These are phyloP conservation scores for Heptranchias perlo DNA, from an alignment of 2,113 vertebrate species.

Conservation along the genomic window DNA sequence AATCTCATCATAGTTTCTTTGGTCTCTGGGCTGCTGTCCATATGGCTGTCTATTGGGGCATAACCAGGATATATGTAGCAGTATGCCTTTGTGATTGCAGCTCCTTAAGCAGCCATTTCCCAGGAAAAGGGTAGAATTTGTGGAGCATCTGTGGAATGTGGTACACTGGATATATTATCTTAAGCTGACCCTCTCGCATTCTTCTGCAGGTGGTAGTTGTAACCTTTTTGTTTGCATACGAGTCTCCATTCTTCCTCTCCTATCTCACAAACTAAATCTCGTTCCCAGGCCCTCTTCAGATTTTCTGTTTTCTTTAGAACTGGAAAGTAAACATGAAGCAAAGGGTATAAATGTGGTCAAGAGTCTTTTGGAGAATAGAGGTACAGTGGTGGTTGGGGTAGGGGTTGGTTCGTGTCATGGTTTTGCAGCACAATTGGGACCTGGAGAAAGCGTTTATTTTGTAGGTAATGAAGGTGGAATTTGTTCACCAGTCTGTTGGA, in stretches of 20 bases:
- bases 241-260: neutral
- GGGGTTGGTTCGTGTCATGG: neutral
- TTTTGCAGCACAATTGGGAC: neutral
- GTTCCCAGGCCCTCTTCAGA: neutral
- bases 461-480: neutral
- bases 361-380: neutral
- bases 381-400: neutral
- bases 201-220: neutral
- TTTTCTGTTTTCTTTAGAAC: neutral
- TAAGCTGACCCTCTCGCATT: neutral
- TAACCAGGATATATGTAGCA: neutral
- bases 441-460: neutral
- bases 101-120: neutral
- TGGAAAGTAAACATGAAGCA: neutral
- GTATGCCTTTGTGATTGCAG: neutral
- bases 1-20: neutral
- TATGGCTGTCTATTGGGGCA: neutral
- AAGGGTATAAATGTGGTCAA: neutral
- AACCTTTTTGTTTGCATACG: neutral
- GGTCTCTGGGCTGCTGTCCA: neutral
- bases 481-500: neutral
- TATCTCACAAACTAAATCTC: neutral
- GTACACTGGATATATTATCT: neutral
- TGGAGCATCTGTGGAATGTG: neutral
- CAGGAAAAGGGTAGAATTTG: neutral